A percentile compares a stretch with the other conserved stretches of the same genome.
Conservation (phyloP, 2,888 invertebrate species). For the Eristalis pertinax region DNA sequence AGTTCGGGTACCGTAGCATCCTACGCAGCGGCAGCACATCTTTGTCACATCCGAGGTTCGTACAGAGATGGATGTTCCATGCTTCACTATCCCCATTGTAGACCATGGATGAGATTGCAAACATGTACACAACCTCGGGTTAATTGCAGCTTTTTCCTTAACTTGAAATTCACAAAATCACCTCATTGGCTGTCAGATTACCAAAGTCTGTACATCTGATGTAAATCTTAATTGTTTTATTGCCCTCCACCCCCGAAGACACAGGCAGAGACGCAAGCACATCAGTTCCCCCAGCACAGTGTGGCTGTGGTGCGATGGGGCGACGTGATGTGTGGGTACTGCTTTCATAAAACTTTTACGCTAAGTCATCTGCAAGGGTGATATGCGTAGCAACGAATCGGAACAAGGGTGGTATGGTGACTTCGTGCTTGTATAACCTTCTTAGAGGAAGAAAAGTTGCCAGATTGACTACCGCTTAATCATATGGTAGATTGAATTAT, state of each 20-base stretch:
- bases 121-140: conserved; percentile 5
- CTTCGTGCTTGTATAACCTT: conserved; percentile 32
- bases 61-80: background rate
- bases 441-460: conserved; percentile 34
- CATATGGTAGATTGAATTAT: conserved; percentile 60
- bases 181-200: conserved; percentile 25
- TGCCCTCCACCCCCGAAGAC: conserved; percentile 12
- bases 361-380: conserved; percentile 32
- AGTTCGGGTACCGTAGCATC: background rate
- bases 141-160: conserved; percentile 36
- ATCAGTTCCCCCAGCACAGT: background rate
- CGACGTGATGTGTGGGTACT: background rate
- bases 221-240: conserved; percentile 63
- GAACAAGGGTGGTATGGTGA: conserved; percentile 35
- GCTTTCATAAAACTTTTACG: conserved; percentile 35
- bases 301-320: background rate
- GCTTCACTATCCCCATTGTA: background rate
- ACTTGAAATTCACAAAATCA: conserved; percentile 35
- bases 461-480: conserved; percentile 56
- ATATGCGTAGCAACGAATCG: conserved; percentile 27
- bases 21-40: too few relatives aligned
- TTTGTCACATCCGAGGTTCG: background rate
- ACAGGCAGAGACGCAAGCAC: background rate
- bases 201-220: conserved; percentile 52
- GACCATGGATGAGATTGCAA: conserved; percentile 1